These are phyloP conservation scores for Bactericera cockerelli DNA, from an alignment of 1,140 invertebrate genomes.

Conservation along the genomic window DNA sequence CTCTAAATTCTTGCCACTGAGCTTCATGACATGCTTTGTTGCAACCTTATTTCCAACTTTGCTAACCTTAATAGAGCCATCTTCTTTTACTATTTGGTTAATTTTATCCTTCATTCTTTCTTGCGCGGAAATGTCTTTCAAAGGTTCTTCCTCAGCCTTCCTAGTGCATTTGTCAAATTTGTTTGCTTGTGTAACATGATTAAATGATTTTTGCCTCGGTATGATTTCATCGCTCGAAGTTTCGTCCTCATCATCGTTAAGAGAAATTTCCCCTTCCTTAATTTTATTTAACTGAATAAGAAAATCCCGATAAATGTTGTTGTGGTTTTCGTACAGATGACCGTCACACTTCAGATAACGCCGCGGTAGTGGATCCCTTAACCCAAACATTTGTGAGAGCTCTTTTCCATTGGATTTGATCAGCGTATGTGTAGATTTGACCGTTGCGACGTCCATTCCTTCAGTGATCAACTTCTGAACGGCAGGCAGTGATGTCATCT, in stretches of 20 bases:
- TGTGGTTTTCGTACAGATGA: background rate
- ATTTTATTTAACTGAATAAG: background rate
- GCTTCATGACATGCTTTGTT: too few species aligned
- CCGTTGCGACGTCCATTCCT: conserved; percentile 34
- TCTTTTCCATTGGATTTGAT: background rate
- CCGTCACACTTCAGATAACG: background rate
- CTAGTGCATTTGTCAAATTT: too few species aligned
- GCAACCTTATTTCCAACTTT: too few species aligned
- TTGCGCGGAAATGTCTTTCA: too few species aligned
- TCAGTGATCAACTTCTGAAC: conserved; percentile 52
- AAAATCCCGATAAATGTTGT: background rate
- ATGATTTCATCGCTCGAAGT: too few species aligned
- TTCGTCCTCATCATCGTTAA: background rate
- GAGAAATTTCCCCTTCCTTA: background rate
- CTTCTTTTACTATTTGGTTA: too few species aligned
- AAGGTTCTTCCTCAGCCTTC: too few species aligned
- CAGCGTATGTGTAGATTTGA: background rate
- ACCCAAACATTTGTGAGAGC: background rate
- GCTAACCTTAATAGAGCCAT: too few species aligned
- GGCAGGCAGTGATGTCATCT: conserved; percentile 41
- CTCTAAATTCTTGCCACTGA: too few species aligned
- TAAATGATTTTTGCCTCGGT: too few species aligned
- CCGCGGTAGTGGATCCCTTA: background rate
- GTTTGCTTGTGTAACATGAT: too few species aligned
- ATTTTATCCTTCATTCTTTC: too few species aligned